phyloP scores from a whole-genome alignment of 2,113 vertebrate genomes.

The Baryphthengus martii region DNA sequence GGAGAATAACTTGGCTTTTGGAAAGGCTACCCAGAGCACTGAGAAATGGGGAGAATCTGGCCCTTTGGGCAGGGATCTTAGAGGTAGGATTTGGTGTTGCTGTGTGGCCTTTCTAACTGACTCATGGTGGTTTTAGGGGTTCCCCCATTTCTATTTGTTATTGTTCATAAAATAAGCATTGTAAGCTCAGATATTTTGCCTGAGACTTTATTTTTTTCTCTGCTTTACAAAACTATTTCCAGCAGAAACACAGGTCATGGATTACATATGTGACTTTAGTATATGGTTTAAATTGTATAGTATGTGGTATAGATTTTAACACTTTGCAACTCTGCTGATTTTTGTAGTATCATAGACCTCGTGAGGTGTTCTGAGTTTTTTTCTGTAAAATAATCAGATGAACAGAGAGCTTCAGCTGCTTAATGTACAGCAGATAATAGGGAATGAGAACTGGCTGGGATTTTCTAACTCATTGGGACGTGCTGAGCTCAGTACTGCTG shows the following conservation, averaged over 20 bases:
- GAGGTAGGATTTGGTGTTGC: background rate
- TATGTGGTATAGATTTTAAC: background rate
- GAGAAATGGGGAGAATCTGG: background rate
- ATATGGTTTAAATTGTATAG: background rate
- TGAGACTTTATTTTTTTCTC: background rate
- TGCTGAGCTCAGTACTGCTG: background rate
- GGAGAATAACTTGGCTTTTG: background rate
- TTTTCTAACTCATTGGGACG: background rate
- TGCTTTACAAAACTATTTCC: background rate
- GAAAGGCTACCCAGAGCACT: background rate
- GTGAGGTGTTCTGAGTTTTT: background rate
- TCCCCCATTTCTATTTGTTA: background rate
- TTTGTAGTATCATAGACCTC: background rate
- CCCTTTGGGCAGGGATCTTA: background rate
- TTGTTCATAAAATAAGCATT: background rate
- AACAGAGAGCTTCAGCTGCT: background rate
- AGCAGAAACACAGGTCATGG: background rate
- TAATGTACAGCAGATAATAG: background rate
- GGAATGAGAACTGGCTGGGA: background rate
- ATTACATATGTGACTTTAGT: background rate
- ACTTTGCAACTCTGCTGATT: background rate
- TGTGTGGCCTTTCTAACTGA: background rate
- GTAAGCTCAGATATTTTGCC: background rate
- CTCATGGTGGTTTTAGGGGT: background rate
- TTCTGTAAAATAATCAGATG: background rate